Conservation (phyloP, 2,888 invertebrate genomes). For the Orthosia gothica region DNA sequence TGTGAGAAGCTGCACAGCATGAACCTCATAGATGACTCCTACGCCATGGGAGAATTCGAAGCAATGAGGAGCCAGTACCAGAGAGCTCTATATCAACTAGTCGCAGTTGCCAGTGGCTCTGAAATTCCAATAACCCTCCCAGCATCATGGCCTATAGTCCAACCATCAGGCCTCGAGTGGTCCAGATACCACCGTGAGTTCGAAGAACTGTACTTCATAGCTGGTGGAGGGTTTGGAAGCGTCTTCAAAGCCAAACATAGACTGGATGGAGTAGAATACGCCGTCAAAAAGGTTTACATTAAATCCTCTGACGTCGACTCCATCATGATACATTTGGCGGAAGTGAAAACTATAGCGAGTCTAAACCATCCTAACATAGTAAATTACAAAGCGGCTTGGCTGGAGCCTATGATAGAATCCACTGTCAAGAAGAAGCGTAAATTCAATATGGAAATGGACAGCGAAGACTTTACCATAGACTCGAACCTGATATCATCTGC, state of each 20-base stretch:
- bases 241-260: constrained; percentile 95
- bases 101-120: constrained; percentile 91
- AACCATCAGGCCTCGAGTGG: constrained; percentile 90
- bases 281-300: constrained; percentile 95
- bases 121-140: constrained; percentile 89
- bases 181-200: constrained; percentile 94
- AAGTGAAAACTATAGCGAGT: constrained; percentile 95
- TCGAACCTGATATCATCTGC: constrained; percentile 80
- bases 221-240: constrained; percentile 95
- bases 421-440: constrained; percentile 82
- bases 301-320: constrained; percentile 92
- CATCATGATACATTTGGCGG: constrained; percentile 93
- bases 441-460: constrained; percentile 84
- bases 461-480: constrained; percentile 79
- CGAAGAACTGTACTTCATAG: constrained; percentile 93
- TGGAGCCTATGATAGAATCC: constrained; percentile 93
- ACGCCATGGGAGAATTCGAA: constrained; percentile 93
- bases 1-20: constrained; percentile 93
- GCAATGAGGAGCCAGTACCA: constrained; percentile 93
- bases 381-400: constrained; percentile 96
- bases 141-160: constrained; percentile 89
- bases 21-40: constrained; percentile 94
- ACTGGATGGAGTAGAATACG: constrained; percentile 95
- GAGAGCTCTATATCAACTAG: constrained; percentile 92
- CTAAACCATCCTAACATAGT: constrained; percentile 96